phyloP scores from a whole-genome alignment of 2,113 vertebrate genomes.

The Motacilla alba region DNA sequence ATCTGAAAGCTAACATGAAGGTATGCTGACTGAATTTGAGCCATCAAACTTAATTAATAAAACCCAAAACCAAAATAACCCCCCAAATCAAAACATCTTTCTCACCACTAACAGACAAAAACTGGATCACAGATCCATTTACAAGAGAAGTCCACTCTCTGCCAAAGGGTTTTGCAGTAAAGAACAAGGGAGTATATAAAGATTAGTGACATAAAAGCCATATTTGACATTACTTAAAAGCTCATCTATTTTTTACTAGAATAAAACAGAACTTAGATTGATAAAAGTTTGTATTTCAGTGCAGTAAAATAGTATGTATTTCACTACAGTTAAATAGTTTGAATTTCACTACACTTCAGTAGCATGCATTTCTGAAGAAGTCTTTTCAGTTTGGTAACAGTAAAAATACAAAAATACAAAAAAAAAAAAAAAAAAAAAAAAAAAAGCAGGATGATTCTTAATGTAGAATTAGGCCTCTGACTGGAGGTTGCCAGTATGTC shows the following conservation, averaged over 20 bases:
- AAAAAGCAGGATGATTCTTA: neutral
- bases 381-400: neutral
- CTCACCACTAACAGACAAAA: neutral
- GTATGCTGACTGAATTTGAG: neutral
- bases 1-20: neutral
- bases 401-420: neutral
- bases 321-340: neutral
- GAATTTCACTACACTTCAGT: neutral
- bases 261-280: neutral
- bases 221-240: neutral
- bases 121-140: neutral
- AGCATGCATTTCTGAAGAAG: neutral
- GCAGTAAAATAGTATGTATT: neutral
- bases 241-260: neutral
- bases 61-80: neutral
- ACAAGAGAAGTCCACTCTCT: neutral
- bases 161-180: neutral
- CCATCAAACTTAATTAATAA: neutral
- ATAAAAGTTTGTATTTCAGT: neutral
- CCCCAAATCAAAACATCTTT: neutral
- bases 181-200: neutral
- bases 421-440: neutral
- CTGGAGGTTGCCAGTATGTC: neutral
- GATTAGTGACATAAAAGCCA: neutral
- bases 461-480: neutral